Evolutionary conservation across 2,888 invertebrate genomes (phyloP), one percentile per base, ranked within the genome.

Genomic region (Lissonota sp.): DNA sequence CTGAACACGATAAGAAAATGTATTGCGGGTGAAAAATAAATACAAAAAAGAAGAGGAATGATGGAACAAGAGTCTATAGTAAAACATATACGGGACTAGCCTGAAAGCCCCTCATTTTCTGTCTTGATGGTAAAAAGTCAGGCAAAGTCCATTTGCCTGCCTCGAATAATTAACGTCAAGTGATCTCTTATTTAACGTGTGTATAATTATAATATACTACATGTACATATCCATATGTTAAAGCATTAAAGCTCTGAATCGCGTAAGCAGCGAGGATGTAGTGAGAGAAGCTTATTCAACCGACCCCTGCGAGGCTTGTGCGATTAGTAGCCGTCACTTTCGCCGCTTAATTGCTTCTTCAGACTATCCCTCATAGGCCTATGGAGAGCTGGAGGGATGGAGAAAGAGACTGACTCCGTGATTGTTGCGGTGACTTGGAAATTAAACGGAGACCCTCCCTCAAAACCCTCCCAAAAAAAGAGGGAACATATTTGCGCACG

Each of bases 111-210:
- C 69, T 83, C 83, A 83, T 87, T 85, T 86, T 60, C 66, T 49
- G 55, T 62, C 73, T 75, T 87, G 85, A 90, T 88, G 85, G 86
- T 80, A 84, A 86, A 86, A 82, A 84, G 84, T 86, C 89, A 89
- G 86, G 89, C 89, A 67, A 90, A 74, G 79, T 86, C 86, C 88
- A 88, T 89, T 88, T 87, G 85, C 26, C 26, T 87, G 83, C 76
- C 79, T 73, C 70, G 83, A 86, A 87, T 90, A 90, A 90, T 91
- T 90, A 89, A 86, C 87, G 88, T 26, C 86, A 86, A 88, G 86
- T 88, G 86, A 86, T 79, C 82, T 76, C 42, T 12, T 26, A 26
- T 26, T 26, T 26, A 26, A 26, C 1, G 16, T 14, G 12, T 14
- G 14, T 53, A 53, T 12, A 12, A n/a, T 12, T 53, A 53, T 53